Evolutionary conservation across 2,888 invertebrate species (phyloP).

Genomic region (Venusia cambrica): DNA sequence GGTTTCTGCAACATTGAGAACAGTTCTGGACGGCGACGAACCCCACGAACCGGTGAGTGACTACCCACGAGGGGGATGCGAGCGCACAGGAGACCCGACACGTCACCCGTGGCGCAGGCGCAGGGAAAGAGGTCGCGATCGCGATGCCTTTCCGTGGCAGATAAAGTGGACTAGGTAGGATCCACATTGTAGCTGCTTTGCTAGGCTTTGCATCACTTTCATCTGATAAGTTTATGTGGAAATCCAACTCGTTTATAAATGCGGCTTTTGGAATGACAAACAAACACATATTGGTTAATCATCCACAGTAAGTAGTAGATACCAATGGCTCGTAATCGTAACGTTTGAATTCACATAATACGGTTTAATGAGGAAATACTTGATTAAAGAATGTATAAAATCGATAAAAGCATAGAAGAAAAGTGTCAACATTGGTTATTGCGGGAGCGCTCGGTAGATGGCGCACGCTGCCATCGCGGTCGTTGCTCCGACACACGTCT

Average conservation of each 20-base stretch:
- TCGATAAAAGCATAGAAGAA: slow-evolving; percentile 1
- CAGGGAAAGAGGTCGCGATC: slow-evolving; percentile 48
- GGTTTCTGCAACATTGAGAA: slow-evolving; percentile 13
- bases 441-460: slow-evolving; percentile 32
- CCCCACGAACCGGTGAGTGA: slow-evolving; percentile 25
- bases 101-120: slow-evolving; percentile 38
- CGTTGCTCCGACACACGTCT: slow-evolving; percentile 47
- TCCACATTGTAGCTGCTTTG: slow-evolving; percentile 1
- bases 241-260: not conserved
- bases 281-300: too few species aligned
- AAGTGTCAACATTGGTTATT: slow-evolving; percentile 13
- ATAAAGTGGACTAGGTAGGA: slow-evolving; percentile 10
- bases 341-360: too few species aligned
- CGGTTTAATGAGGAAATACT: too few species aligned
- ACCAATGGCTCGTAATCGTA: too few species aligned
- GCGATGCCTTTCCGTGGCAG: slow-evolving; percentile 47
- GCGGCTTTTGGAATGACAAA: not conserved
- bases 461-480: slow-evolving; percentile 34
- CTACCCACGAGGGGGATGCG: not conserved
- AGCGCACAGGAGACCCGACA: slow-evolving; percentile 21
- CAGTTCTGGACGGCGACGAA: slow-evolving; percentile 10
- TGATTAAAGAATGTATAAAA: too few species aligned
- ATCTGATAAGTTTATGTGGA: not conserved
- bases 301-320: too few species aligned
- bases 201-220: slow-evolving; percentile 1